These are phyloP conservation scores for Zele albiditarsus DNA, from an alignment of 2,888 invertebrate species.

Conservation along the genomic window DNA sequence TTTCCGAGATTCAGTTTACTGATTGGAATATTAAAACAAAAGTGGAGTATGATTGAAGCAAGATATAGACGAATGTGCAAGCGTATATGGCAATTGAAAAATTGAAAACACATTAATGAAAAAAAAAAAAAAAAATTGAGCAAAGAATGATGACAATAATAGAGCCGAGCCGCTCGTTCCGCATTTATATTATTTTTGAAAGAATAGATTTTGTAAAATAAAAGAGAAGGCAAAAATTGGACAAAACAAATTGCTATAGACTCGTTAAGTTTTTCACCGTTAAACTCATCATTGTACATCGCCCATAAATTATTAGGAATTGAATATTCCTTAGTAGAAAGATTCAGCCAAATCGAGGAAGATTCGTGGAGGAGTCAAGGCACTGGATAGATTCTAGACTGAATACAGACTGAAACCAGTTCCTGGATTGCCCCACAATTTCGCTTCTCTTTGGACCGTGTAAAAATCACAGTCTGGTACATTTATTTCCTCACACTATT, in stretches of 20 bases:
- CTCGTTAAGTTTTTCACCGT: neutral
- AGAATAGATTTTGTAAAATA: neutral
- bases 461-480: too few relatives aligned
- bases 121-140: constrained; percentile 40
- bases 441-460: too few relatives aligned
- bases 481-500: neutral
- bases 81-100: neutral
- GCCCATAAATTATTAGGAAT: neutral
- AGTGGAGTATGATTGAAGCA: neutral
- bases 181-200: constrained; percentile 42
- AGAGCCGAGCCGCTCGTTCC: constrained; percentile 62
- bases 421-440: too few relatives aligned
- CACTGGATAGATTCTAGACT: too few relatives aligned
- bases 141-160: constrained; percentile 66
- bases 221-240: neutral
- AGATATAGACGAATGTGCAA: neutral
- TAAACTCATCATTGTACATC: neutral
- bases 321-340: neutral
- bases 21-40: neutral
- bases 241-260: too few relatives aligned
- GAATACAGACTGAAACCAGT: too few relatives aligned
- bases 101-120: constrained; percentile 32
- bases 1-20: neutral
- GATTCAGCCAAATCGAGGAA: too few relatives aligned
- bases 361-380: too few relatives aligned